phyloP scores from a whole-genome alignment of 1,140 invertebrate genomes.

The Chymomyza costata region DNA sequence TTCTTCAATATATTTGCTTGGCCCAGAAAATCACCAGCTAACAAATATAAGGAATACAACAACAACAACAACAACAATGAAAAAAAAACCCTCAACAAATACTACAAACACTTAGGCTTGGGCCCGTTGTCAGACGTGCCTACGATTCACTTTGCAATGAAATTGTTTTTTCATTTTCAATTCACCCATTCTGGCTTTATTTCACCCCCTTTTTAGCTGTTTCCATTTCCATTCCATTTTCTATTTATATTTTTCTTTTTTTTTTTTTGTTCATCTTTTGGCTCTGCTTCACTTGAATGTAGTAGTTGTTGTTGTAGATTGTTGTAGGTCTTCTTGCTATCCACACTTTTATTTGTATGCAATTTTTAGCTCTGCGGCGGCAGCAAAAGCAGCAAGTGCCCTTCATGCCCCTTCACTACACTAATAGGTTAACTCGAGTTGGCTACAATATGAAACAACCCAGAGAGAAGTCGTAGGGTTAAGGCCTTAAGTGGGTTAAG shows the following conservation, averaged over 20 bases:
- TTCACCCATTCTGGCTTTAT: conserved; percentile 32
- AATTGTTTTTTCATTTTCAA: conserved; percentile 63
- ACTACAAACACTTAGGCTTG: background rate
- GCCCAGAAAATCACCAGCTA: conserved; percentile 57
- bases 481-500: conserved; percentile 60
- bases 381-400: background rate
- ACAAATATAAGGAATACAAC: conserved; percentile 45
- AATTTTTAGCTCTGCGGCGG: conserved; percentile 31
- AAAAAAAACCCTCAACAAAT: too few relatives aligned
- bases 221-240: too few relatives aligned
- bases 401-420: conserved; percentile 14
- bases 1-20: conserved; percentile 67
- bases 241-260: too few relatives aligned
- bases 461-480: too few relatives aligned
- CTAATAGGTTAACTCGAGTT: conserved; percentile 71
- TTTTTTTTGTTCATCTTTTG: too few relatives aligned
- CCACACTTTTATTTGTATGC: conserved; percentile 34
- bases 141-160: conserved; percentile 52
- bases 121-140: conserved; percentile 44
- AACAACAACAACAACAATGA: background rate
- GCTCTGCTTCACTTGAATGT: too few relatives aligned
- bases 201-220: background rate
- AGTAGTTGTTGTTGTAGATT: too few relatives aligned
- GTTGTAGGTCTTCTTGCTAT: background rate
- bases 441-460: conserved; percentile 57